Evolutionary conservation across 2,888 invertebrate genomes (phyloP).

Genomic region (Amitus sp.): DNA sequence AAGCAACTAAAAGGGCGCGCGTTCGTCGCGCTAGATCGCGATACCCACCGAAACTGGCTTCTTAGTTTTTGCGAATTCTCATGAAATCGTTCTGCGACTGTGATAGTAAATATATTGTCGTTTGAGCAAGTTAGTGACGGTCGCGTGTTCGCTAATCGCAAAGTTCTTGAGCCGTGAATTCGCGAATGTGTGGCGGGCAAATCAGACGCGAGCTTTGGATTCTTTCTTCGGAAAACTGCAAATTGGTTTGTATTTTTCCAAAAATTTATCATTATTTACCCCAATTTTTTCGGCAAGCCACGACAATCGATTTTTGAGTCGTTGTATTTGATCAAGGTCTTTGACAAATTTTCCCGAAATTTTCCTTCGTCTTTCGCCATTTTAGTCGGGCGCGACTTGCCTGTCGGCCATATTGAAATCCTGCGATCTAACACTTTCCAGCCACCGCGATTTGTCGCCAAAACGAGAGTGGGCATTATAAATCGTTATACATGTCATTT

Average conservation of each 20-base stretch:
- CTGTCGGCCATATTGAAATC: constrained; percentile 60
- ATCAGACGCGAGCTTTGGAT: too few species aligned
- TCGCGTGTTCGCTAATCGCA: too few species aligned
- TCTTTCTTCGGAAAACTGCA: too few species aligned
- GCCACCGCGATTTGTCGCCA: background rate
- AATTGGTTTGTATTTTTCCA: too few species aligned
- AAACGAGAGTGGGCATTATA: too few species aligned
- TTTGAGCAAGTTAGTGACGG: too few species aligned
- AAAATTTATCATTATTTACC: constrained; percentile 41
- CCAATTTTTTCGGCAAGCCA: background rate
- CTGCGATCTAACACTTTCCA: constrained; percentile 52
- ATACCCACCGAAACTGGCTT: too few species aligned
- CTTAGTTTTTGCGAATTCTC: constrained; percentile 53
- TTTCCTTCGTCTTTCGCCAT: constrained; percentile 52
- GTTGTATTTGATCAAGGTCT: background rate
- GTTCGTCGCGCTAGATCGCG: constrained; percentile 56
- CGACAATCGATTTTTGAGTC: background rate
- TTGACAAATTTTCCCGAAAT: constrained; percentile 19
- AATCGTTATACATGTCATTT: too few species aligned
- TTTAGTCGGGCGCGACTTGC: constrained; percentile 57
- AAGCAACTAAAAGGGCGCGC: constrained; percentile 62
- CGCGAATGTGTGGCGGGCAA: too few species aligned
- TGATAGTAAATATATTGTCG: too few species aligned
- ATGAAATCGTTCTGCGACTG: constrained; percentile 49
- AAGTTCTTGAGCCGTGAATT: too few species aligned